phyloP scores from a whole-genome alignment of 2,888 invertebrate species.

The Drosophila hamatofila region DNA sequence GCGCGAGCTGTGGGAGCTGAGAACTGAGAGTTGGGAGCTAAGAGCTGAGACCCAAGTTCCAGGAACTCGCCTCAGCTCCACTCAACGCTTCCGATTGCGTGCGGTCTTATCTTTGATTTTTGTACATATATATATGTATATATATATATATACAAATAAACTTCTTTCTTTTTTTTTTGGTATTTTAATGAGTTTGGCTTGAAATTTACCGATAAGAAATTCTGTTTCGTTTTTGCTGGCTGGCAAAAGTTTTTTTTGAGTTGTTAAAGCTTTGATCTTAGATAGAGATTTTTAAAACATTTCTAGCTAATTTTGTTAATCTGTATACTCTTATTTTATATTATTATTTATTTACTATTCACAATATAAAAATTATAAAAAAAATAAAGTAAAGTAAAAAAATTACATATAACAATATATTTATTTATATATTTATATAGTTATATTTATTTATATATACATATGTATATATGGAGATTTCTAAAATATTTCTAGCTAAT shows the following conservation, averaged over 20 bases:
- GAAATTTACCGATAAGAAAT: constrained; percentile 47
- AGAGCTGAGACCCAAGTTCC: constrained; percentile 67
- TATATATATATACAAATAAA: constrained; percentile 27
- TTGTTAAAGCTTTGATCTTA: constrained; percentile 15
- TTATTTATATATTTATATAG: too few species aligned
- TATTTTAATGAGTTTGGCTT: constrained; percentile 72
- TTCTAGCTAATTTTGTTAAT: not conserved
- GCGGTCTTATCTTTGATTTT: constrained; percentile 63
- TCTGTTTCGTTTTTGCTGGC: constrained; percentile 13
- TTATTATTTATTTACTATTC: too few species aligned
- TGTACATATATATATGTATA: constrained; percentile 22
- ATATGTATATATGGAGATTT: too few species aligned
- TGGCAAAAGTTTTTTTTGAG: constrained; percentile 51
- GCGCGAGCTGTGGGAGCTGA: constrained; percentile 54
- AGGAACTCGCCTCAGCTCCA: constrained; percentile 45
- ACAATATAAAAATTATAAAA: too few species aligned
- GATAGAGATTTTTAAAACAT: not conserved
- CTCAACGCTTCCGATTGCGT: constrained; percentile 55
- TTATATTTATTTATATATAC: too few species aligned
- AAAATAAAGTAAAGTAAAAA: too few species aligned
- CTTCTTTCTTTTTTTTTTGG: constrained; percentile 39
- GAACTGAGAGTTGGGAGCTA: constrained; percentile 43
- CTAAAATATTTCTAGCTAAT: too few species aligned
- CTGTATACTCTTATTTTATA: too few species aligned
- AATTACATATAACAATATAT: too few species aligned